Evolutionary conservation across 1,140 invertebrate genomes (phyloP), one percentile per base, ranked within the genome.

Genomic region (Protaetia brevitarsis): DNA sequence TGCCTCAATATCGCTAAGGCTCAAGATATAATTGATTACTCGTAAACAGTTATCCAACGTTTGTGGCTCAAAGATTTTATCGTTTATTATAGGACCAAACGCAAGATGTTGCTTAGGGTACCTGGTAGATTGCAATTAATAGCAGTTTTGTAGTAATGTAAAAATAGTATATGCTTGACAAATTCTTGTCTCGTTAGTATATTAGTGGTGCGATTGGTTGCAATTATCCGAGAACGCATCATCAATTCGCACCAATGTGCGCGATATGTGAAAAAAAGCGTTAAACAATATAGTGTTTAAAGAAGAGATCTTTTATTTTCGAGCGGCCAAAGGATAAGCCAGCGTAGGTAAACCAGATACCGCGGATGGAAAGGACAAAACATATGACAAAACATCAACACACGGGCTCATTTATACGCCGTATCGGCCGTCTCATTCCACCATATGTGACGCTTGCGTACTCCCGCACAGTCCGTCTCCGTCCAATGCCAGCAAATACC

Each of bases 401-500:
- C 65, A 65, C 60, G 34, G 61, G 26, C 28, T 59, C 57, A 59
- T 66, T 66, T 59, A 61, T 51, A 19, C 57, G 31, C 65, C 68
- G 68, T 67, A 45, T 66, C 63, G 64, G 56, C 71, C 68, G 69
- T 76, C 72, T 72, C 74, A 62, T 66, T 74, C 60, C 65, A 66
- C 37, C 74, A 72, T 74, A 75, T 72, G 74, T 77, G 76, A 76
- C 76, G 76, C 75, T 68, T 77, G 74, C 76, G 76, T 71, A 31
- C 59, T 66, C 36, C 23, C 31, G 21, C 21, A 11, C 57, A 27
- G 34, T 65, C 63, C 66, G 59, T 72, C 73, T 69, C 69, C 66
- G 69, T 71, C 72, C 66, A 65, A 73, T 73, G 56, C 60, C 58
- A 66, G 67, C 65, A 68, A 66, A 69, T 69, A 63, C 67, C 61